These are phyloP conservation scores for Doryteuthis pealeii DNA, from an alignment of 1,140 invertebrate genomes.

Conservation along the genomic window DNA sequence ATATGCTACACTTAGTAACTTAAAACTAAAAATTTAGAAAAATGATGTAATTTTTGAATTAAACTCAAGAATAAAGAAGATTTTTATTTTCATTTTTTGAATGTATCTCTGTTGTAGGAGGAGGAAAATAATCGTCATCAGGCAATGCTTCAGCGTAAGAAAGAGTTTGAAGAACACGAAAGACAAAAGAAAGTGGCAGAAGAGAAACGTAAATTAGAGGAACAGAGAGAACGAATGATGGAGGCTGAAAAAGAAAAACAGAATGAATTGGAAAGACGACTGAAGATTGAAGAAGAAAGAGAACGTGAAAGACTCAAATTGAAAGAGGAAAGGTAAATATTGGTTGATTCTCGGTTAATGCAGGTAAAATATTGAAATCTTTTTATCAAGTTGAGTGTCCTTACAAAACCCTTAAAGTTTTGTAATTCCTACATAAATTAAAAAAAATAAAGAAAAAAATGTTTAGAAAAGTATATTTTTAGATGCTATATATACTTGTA, in stretches of 20 bases:
- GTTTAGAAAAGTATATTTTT: too few relatives aligned
- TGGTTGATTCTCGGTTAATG: neutral
- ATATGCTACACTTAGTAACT: too few relatives aligned
- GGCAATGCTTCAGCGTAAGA: neutral
- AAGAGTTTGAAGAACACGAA: neutral
- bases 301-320: neutral
- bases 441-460: too few relatives aligned
- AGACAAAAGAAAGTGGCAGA: neutral
- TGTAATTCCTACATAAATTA: too few relatives aligned
- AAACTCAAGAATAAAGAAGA: too few relatives aligned
- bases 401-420: too few relatives aligned
- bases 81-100: too few relatives aligned
- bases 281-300: neutral
- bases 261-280: neutral
- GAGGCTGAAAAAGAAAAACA: neutral
- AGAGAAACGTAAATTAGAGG: neutral
- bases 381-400: too few relatives aligned
- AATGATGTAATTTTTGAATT: too few relatives aligned
- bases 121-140: slow-evolving; percentile 20
- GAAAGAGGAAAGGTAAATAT: neutral
- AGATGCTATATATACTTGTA: too few relatives aligned
- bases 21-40: too few relatives aligned
- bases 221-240: neutral
- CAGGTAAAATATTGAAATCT: too few relatives aligned
- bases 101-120: slow-evolving; percentile 23